These are phyloP conservation scores for Pseudomyrmex dendroicus DNA, from an alignment of 1,140 invertebrate genomes.

Conservation along the genomic window DNA sequence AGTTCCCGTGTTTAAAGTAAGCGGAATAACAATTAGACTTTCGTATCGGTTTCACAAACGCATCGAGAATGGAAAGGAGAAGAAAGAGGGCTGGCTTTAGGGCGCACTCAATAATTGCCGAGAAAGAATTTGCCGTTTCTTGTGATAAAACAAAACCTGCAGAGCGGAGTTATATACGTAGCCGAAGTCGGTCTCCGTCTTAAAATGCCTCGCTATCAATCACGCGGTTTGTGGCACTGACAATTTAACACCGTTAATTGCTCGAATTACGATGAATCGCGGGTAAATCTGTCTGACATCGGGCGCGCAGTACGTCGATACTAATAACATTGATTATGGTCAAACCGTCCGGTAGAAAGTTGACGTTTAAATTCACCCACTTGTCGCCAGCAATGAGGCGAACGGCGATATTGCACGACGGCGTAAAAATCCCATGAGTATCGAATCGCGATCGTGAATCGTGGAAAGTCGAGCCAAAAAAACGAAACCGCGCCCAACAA, in stretches of 20 bases:
- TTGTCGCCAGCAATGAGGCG: constrained; percentile 29
- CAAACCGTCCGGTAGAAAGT: constrained; percentile 75
- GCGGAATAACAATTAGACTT: constrained; percentile 46
- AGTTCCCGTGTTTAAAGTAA: constrained; percentile 25
- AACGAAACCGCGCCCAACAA: constrained; percentile 26
- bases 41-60: constrained; percentile 54
- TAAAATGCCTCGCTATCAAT: constrained; percentile 69
- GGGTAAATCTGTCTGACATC: constrained; percentile 59
- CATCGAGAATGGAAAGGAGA: constrained; percentile 64
- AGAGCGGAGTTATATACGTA: constrained; percentile 39
- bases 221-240: constrained; percentile 63
- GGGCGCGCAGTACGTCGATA: constrained; percentile 10
- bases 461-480: constrained; percentile 63
- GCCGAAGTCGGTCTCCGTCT: constrained; percentile 38
- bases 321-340: constrained; percentile 55
- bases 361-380: constrained; percentile 78
- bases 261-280: constrained; percentile 62
- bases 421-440: constrained; percentile 52
- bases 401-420: constrained; percentile 48
- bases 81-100: constrained; percentile 62
- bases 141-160: constrained; percentile 55
- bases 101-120: constrained; percentile 74
- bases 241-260: constrained; percentile 77
- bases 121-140: constrained; percentile 71
- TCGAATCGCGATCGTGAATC: constrained; percentile 21